Evolutionary conservation across 2,113 vertebrate genomes (phyloP), one percentile per base, ranked within the genome.

Genomic region (Dipodomys spectabilis): DNA sequence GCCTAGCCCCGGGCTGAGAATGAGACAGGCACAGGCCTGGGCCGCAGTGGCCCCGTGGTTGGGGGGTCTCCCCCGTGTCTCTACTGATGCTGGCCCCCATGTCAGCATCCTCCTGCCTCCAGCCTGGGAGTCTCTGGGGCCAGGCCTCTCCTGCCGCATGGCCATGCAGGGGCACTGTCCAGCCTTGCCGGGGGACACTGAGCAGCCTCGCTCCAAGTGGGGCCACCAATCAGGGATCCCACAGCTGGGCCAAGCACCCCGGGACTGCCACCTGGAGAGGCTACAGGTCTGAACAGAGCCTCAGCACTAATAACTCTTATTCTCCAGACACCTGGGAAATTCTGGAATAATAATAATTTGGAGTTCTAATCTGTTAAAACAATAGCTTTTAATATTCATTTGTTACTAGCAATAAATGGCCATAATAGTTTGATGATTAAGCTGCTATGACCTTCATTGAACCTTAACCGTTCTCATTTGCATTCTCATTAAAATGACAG

Each of bases 331-430:
- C 94, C 74, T 94, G 93, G 93, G 92, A 94, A 95, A 92, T 91
- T 93, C 90, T 75, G 64, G 93, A 94, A 94, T 89, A 93, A 96
- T 96, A 95, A 96, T 67, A 90, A 97, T 94, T 95, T 92, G 65
- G 82, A 73, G 30, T 32, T 87, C 96, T 97, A 96, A 98, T 98
- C 97, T 95, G 95, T 96, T 97, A 98, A 96, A 94, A 97, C 96
- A 98, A 98, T 95, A 97, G 88, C 96, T 97, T 97, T 97, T 95
- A 98, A 98, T 96, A 97, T 88, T 97, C 97, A 95, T 96, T 97
- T 97, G 95, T 97, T 95, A 95, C 96, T 96, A 96, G 93, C 95
- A 96, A 96, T 85, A 97, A 97, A 91, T 88, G 96, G 97, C 96
- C 96, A 30, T 94, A 96, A 97, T 95, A 96, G 98, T 95, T 94